Percentiles rank a stretch among this genome's conserved stretches.
Evolutionary conservation across 2,888 invertebrate genomes (phyloP).

Genomic region (Drosophila rellima): DNA sequence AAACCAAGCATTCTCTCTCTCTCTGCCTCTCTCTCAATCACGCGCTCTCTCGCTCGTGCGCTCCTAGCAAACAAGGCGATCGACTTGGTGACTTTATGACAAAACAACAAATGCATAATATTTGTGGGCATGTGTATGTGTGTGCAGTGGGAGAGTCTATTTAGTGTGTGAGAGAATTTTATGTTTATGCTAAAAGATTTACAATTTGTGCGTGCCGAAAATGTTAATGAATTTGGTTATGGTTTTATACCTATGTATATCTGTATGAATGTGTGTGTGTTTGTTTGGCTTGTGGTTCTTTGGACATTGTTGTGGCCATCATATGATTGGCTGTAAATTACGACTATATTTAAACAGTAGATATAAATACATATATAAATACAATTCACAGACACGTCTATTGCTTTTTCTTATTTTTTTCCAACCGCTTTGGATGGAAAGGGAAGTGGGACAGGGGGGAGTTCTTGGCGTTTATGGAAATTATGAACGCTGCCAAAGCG

Average conservation of each 20-base stretch:
- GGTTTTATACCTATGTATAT: slow-evolving; percentile 42
- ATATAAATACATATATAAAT: slow-evolving; percentile 31
- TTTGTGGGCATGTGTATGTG: slow-evolving; percentile 12
- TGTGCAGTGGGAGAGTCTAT: slow-evolving; percentile 28
- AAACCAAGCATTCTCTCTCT: background rate
- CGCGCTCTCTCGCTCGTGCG: background rate
- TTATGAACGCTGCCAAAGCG: slow-evolving; percentile 68
- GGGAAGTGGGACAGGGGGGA: background rate
- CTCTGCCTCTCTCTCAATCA: background rate
- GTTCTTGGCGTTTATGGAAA: slow-evolving; percentile 55
- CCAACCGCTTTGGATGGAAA: background rate
- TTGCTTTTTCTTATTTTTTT: background rate
- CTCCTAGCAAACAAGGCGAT: slow-evolving; percentile 16
- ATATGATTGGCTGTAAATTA: slow-evolving; percentile 67
- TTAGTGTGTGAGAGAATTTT: slow-evolving; percentile 53
- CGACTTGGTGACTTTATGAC: slow-evolving; percentile 45
- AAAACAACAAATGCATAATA: slow-evolving; percentile 11
- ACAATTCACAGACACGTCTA: slow-evolving; percentile 1
- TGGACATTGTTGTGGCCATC: slow-evolving; percentile 48
- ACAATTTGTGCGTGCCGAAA: slow-evolving; percentile 79
- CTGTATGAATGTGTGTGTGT: slow-evolving; percentile 7
- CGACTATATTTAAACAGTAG: slow-evolving; percentile 40
- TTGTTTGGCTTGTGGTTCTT: slow-evolving; percentile 25
- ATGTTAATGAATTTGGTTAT: slow-evolving; percentile 76
- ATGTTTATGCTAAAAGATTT: slow-evolving; percentile 79